A percentile compares a stretch with the other conserved stretches of the same genome.
Conservation (phyloP, 2,797 vertebrate species). For the Enteromius fasciolatus region DNA sequence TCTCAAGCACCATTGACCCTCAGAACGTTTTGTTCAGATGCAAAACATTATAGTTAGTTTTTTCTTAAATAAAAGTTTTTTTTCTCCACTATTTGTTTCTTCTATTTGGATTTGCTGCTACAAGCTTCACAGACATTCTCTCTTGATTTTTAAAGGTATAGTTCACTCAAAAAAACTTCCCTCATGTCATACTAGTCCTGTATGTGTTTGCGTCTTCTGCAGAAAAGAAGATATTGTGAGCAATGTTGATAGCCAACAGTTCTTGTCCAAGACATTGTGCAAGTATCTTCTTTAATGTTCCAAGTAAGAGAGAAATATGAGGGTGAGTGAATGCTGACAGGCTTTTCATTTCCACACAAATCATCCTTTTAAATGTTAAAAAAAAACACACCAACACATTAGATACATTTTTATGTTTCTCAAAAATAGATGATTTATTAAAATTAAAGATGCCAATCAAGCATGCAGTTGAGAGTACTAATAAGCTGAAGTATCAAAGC, state of each 20-base stretch:
- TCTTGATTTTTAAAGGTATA: background rate
- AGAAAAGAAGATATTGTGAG: background rate
- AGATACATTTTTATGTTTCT: background rate
- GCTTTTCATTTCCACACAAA: background rate
- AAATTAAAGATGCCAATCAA: background rate
- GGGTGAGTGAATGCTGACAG: background rate
- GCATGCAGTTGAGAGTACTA: background rate
- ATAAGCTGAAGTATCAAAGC: background rate
- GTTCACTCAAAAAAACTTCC: background rate
- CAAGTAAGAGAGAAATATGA: background rate
- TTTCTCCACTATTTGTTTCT: background rate
- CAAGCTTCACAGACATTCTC: background rate
- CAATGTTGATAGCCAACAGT: background rate
- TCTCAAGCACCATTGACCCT: background rate
- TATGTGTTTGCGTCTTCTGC: background rate
- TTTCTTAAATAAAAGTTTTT: slow-evolving; percentile 9
- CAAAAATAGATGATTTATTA: slow-evolving; percentile 1
- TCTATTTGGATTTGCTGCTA: background rate
- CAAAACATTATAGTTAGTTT: background rate
- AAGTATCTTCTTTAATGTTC: background rate
- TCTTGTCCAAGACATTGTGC: background rate
- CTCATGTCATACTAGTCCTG: background rate
- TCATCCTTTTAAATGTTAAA: background rate
- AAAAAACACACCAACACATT: slow-evolving; percentile 1
- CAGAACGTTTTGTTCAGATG: background rate